A percentile compares a stretch with the other conserved stretches of the same genome.
Evolutionary conservation across 2,888 invertebrate species (phyloP).

Genomic region (Drosophila cyrtoloma): DNA sequence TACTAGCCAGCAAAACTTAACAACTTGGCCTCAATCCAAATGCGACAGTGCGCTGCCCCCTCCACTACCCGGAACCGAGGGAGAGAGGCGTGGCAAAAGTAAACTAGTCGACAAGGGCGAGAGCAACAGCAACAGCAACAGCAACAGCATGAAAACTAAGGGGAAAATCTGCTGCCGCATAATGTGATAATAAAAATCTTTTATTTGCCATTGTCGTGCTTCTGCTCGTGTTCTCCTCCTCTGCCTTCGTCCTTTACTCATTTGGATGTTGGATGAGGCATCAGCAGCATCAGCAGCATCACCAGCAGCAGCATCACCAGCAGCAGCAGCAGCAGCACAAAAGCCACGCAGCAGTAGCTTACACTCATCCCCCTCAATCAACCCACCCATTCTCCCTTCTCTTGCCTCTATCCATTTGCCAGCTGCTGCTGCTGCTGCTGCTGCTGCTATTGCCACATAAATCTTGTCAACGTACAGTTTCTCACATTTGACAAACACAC

Average conservation of each 20-base stretch:
- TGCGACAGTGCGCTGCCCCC: slow-evolving; percentile 30
- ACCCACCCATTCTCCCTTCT: neutral
- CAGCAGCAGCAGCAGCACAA: slow-evolving; percentile 11
- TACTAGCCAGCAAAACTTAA: slow-evolving; percentile 40
- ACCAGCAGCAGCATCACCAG: neutral
- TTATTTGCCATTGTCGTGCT: slow-evolving; percentile 73
- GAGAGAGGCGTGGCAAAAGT: slow-evolving; percentile 34
- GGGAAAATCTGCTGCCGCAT: slow-evolving; percentile 75
- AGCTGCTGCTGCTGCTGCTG: slow-evolving; percentile 31
- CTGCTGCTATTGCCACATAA: slow-evolving; percentile 61
- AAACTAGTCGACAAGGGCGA: slow-evolving; percentile 43
- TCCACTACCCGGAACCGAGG: neutral
- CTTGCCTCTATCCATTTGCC: slow-evolving; percentile 14
- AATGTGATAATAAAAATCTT: slow-evolving; percentile 80
- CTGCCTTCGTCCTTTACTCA: slow-evolving; percentile 34
- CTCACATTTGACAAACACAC: slow-evolving; percentile 70
- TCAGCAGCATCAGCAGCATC: neutral
- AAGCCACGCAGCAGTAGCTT: slow-evolving; percentile 45
- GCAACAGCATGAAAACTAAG: slow-evolving; percentile 23
- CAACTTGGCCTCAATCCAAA: slow-evolving; percentile 66
- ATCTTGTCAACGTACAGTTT: slow-evolving; percentile 76
- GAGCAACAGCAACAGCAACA: neutral
- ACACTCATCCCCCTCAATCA: slow-evolving; percentile 4
- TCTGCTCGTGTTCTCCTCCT: slow-evolving; percentile 12
- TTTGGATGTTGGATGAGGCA: slow-evolving; percentile 37